Percentiles rank a stretch among this genome's conserved stretches.
phyloP scores from a whole-genome alignment of 2,797 vertebrate genomes.

The Psittacula derbiana region DNA sequence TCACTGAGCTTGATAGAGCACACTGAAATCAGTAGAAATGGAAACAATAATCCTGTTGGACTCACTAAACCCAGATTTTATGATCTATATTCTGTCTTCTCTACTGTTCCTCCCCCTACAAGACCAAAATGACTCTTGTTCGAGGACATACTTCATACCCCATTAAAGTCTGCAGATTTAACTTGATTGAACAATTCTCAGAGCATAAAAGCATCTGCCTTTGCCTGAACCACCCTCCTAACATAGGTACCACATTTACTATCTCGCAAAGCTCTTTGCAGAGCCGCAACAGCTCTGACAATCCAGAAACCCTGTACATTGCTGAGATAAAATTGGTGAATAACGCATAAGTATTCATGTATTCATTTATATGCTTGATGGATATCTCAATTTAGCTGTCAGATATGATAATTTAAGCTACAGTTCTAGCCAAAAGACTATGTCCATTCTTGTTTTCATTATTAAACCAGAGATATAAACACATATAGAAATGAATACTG shows the following conservation, averaged over 20 bases:
- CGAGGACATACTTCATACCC: not conserved
- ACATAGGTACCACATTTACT: not conserved
- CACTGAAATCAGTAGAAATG: not conserved
- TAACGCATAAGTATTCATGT: not conserved
- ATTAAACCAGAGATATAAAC: not conserved
- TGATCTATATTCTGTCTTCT: not conserved
- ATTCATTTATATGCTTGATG: slow-evolving; percentile 12
- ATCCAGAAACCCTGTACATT: not conserved
- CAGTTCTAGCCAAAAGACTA: not conserved
- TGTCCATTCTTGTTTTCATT: not conserved
- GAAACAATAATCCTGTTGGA: not conserved
- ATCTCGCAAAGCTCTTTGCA: not conserved
- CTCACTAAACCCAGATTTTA: not conserved
- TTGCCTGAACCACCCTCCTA: not conserved
- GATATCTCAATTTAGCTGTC: slow-evolving; percentile 33
- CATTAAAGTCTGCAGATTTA: not conserved
- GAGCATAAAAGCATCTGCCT: not conserved
- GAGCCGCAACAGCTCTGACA: not conserved
- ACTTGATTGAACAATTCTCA: not conserved
- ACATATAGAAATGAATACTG: not conserved
- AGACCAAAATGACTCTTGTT: not conserved
- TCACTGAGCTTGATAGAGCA: not conserved
- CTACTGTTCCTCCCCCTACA: not conserved
- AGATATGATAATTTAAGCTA: slow-evolving; percentile 17
- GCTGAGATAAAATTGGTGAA: not conserved